Evolutionary conservation across 2,888 invertebrate genomes (phyloP).

Genomic region (Abrostola tripartita): DNA sequence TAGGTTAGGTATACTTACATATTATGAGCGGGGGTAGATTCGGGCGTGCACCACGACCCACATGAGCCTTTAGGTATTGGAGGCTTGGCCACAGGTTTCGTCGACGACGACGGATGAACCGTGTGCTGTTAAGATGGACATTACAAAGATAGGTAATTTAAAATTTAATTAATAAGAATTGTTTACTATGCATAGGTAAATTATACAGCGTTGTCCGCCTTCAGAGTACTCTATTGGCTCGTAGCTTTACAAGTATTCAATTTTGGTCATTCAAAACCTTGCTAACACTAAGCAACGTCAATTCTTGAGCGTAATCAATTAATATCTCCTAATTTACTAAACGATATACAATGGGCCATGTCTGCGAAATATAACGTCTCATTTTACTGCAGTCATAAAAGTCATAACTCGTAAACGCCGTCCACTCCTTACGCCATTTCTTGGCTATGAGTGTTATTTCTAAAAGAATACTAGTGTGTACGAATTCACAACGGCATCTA

Average conservation of each 20-base stretch:
- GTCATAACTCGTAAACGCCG: constrained; percentile 61
- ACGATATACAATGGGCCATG: constrained; percentile 51
- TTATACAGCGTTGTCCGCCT: no score
- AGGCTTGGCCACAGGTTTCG: constrained; percentile 47
- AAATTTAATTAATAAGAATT: no score
- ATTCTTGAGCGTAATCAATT: constrained; percentile 28
- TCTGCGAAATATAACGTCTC: constrained; percentile 59
- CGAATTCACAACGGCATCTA: constrained; percentile 30
- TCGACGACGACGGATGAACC: constrained; percentile 72
- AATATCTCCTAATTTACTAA: constrained; percentile 56
- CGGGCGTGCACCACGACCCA: constrained; percentile 82
- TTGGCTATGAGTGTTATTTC: constrained; percentile 26
- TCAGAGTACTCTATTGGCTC: no score
- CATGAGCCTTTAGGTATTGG: constrained; percentile 59
- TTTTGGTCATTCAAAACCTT: no score
- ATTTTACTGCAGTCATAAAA: constrained; percentile 67
- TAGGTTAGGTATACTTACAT: no score
- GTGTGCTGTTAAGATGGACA: constrained; percentile 69
- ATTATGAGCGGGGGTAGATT: constrained; percentile 67
- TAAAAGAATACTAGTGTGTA: constrained; percentile 25
- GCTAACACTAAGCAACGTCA: not conserved
- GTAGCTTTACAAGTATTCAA: no score
- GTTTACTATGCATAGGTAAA: no score
- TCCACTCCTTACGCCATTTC: constrained; percentile 59
- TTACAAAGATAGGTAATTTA: no score